A percentile compares a stretch with the other conserved stretches of the same genome.
phyloP scores from a whole-genome alignment of 2,888 invertebrate genomes.

The Stenodema calcarata region DNA sequence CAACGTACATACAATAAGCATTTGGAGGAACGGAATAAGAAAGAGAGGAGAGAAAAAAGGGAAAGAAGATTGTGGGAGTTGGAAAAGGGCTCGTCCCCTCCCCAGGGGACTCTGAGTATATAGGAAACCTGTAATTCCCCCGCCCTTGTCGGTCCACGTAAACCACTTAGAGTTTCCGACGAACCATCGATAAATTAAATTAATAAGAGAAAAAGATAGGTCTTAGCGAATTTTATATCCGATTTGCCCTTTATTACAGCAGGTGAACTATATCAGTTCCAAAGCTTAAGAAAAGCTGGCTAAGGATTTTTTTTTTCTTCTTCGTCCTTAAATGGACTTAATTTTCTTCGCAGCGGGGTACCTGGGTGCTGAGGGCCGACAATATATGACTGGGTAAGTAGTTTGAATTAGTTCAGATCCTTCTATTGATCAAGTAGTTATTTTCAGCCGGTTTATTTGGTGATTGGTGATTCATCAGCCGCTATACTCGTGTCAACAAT shows the following conservation, averaged over 20 bases:
- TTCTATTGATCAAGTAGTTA: no score
- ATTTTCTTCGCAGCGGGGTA: constrained; percentile 10
- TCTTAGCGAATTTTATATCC: constrained; percentile 47
- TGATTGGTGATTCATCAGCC: no score
- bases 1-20: not conserved
- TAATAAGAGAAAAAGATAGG: constrained; percentile 52
- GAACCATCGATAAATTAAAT: constrained; percentile 50
- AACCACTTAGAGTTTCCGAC: constrained; percentile 51
- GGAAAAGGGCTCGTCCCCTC: not conserved
- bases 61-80: constrained; percentile 36
- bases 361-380: not conserved
- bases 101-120: constrained; percentile 41
- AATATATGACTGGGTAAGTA: not conserved
- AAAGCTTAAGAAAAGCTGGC: constrained; percentile 39
- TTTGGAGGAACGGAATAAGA: not conserved
- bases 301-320: constrained; percentile 38
- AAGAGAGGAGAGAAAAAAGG: not conserved
- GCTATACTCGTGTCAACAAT: no score
- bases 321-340: not conserved
- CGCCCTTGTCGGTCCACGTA: constrained; percentile 33
- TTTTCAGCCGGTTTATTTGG: no score
- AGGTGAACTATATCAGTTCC: constrained; percentile 30
- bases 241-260: constrained; percentile 45
- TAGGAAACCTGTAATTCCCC: constrained; percentile 52
- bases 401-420: no score